These are phyloP conservation scores for Marcusenius ussheri DNA, from an alignment of 2,113 vertebrate species.

Conservation along the genomic window DNA sequence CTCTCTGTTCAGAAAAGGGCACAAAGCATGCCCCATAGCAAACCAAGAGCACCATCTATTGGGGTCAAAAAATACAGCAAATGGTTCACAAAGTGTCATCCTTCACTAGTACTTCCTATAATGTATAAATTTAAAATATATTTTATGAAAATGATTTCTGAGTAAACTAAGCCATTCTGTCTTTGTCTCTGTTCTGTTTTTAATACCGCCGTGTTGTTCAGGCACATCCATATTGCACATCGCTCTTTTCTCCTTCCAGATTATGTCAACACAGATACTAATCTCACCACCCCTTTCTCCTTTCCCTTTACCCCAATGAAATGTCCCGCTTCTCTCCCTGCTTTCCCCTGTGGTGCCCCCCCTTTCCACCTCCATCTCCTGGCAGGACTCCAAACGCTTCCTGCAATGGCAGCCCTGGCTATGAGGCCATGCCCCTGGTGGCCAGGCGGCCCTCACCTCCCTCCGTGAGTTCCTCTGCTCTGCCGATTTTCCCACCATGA, in stretches of 20 bases:
- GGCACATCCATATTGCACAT: constrained; percentile 16
- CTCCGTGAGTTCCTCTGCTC: constrained; percentile 73
- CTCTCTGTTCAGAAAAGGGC: not conserved
- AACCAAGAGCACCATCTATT: not conserved
- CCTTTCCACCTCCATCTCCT: constrained; percentile 56
- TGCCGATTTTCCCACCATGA: constrained; percentile 45
- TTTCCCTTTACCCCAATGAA: not conserved
- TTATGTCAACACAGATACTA: not conserved
- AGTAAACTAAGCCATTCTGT: constrained; percentile 23
- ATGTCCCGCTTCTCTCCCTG: constrained; percentile 6
- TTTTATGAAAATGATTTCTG: not conserved
- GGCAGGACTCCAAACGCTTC: constrained; percentile 89
- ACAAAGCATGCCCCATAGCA: not conserved
- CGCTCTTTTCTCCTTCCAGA: constrained; percentile 20
- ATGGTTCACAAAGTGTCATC: not conserved
- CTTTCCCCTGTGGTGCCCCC: constrained; percentile 28
- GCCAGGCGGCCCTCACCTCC: constrained; percentile 78
- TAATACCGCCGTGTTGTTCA: not conserved
- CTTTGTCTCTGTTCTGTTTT: not conserved
- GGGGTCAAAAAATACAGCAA: not conserved
- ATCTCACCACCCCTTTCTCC: constrained; percentile 13
- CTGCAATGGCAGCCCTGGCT: constrained; percentile 94
- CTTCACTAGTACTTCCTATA: not conserved
- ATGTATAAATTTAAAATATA: not conserved
- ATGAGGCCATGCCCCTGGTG: constrained; percentile 77